Evolutionary conservation across 1,140 invertebrate species (phyloP).

Genomic region (Diorhabda carinulata): DNA sequence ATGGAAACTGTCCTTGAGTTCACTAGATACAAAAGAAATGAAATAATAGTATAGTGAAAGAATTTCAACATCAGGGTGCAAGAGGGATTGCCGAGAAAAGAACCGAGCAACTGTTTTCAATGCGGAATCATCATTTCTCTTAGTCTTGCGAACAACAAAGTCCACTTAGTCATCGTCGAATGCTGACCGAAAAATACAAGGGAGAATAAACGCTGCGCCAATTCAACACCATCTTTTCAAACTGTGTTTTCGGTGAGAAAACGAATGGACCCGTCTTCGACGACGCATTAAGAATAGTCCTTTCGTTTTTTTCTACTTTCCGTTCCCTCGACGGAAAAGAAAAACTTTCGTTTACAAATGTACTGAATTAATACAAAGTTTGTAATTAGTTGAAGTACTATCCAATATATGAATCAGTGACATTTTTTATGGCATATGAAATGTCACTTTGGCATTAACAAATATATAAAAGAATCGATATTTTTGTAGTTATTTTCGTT

Average conservation of each 20-base stretch:
- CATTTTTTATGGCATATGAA: too few species aligned
- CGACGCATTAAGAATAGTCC: conserved; percentile 31
- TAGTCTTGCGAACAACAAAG: conserved; percentile 50
- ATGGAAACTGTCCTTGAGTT: conserved; percentile 3
- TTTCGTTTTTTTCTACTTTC: background rate
- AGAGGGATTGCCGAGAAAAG: conserved; percentile 38
- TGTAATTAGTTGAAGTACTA: too few species aligned
- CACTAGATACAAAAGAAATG: conserved; percentile 31
- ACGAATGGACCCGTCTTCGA: conserved; percentile 27
- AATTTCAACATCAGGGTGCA: conserved; percentile 33
- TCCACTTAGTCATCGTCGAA: conserved; percentile 51
- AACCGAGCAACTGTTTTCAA: conserved; percentile 43
- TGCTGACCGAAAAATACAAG: conserved; percentile 44
- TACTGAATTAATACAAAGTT: background rate
- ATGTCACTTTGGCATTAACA: too few species aligned
- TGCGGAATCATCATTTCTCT: conserved; percentile 51
- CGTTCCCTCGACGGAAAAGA: background rate
- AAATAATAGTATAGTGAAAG: conserved; percentile 36
- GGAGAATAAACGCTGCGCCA: conserved; percentile 38
- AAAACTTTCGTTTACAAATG: background rate
- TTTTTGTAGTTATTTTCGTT: too few species aligned
- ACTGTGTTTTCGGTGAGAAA: conserved; percentile 21
- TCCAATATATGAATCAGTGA: too few species aligned
- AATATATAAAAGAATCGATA: too few species aligned
- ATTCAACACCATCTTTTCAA: conserved; percentile 34